Percentiles rank a stretch among this genome's conserved stretches.
phyloP scores from a whole-genome alignment of 2,888 invertebrate genomes.

The Cylloceria caligata region DNA sequence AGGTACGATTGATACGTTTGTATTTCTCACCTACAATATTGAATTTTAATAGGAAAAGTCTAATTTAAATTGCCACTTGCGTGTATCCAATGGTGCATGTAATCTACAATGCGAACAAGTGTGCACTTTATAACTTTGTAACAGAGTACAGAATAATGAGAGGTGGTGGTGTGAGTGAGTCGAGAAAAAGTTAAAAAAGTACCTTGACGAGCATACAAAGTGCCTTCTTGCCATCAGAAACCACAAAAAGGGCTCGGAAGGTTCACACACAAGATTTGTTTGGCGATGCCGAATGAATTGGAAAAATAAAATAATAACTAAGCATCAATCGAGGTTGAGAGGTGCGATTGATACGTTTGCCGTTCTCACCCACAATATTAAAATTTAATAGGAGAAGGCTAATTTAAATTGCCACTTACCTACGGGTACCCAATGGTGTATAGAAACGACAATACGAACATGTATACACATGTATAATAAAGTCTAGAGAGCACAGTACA shows the following conservation, averaged over 20 bases:
- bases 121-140: too few relatives aligned
- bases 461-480: slow-evolving; percentile 51
- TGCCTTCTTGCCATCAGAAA: too few relatives aligned
- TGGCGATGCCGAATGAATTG: too few relatives aligned
- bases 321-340: slow-evolving; percentile 15
- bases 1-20: not conserved
- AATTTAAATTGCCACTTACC: slow-evolving; percentile 81
- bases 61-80: slow-evolving; percentile 81
- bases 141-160: too few relatives aligned
- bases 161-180: too few relatives aligned
- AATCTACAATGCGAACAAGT: slow-evolving; percentile 62
- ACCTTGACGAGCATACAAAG: too few relatives aligned
- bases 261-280: not conserved
- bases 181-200: too few relatives aligned
- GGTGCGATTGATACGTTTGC: slow-evolving; percentile 31
- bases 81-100: slow-evolving; percentile 74
- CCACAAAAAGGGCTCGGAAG: too few relatives aligned
- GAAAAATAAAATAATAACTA: slow-evolving; percentile 27
- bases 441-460: slow-evolving; percentile 65
- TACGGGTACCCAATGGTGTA: slow-evolving; percentile 73
- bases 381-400: slow-evolving; percentile 76
- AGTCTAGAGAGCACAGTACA: slow-evolving; percentile 42
- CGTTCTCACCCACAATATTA: slow-evolving; percentile 41
- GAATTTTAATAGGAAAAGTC: slow-evolving; percentile 74
- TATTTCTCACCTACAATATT: slow-evolving; percentile 34